Evolutionary conservation across 2,888 invertebrate species (phyloP), one percentile per base, ranked within the genome.

Genomic region (Sialis lutaria): DNA sequence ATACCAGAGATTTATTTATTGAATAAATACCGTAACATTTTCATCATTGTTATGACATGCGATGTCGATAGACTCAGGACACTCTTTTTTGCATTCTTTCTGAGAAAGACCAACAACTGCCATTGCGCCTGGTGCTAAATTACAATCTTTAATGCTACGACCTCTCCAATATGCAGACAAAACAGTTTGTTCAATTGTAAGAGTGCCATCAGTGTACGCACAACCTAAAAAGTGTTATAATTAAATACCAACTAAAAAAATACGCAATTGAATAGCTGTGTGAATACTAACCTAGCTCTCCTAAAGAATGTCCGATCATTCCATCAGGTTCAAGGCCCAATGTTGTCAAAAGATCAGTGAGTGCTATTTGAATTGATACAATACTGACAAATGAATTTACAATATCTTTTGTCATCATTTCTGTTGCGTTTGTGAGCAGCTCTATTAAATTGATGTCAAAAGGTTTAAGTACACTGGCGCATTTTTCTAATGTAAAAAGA

Each of bases 231-330:
- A 22, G 22, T 22, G 2, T 2, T 22, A 4, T 22, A 22, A 22
- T 22, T 22, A 22, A 4, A 22, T 22, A 22, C 13, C 4, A n/a
- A 40, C 6, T 1, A 31, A 13, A 49, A 10, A 10, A 2, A 9
- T 9, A 41, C n/a, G 4, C 13, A 41, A 9, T 10, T 2, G 4
- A 10, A 41, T 59, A 10, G 41, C 4, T 22, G 22, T 22, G 22
- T 22, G 22, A 22, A 22, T 22, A 22, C 22, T 22, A 22, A 4
- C 22, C 22, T 22, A 22, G 6, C 65, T 90, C 89, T 30, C 89
- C 89, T 6, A 85, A 83, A 43, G 92, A 93, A 67, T 96, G 95
- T 0, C 95, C 95, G 45, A 93, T 73, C 58, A 96, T 87, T 46
- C 92, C 92, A 64, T 93, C 90, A 5, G 93, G 90, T 33, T 69